These are phyloP conservation scores for Geophilus truncorum DNA, from an alignment of 2,888 invertebrate genomes.

Conservation along the genomic window DNA sequence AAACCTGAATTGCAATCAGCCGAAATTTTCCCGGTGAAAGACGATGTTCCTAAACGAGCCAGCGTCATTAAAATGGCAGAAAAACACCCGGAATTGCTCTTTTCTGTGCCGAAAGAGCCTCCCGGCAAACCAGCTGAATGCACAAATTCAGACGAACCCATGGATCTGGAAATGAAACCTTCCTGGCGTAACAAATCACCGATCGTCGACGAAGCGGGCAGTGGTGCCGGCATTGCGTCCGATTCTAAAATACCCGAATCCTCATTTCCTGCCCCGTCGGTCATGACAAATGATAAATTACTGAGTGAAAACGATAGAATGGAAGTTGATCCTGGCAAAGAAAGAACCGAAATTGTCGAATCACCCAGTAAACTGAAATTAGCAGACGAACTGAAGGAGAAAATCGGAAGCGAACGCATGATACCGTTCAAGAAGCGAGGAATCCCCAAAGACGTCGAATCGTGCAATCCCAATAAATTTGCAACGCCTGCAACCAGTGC, in stretches of 20 bases:
- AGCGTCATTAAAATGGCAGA: slow-evolving; percentile 31
- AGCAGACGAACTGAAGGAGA: slow-evolving; percentile 31
- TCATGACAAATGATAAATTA: not conserved
- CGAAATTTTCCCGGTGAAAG: not conserved
- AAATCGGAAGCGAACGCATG: slow-evolving; percentile 33
- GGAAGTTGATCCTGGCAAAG: not conserved
- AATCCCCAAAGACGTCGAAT: slow-evolving; percentile 36
- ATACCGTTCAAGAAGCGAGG: slow-evolving; percentile 38
- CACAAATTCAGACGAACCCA: not conserved
- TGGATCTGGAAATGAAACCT: slow-evolving; percentile 16
- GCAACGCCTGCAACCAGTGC: not conserved
- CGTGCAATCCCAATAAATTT: not conserved
- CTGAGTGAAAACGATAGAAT: not conserved
- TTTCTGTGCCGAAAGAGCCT: not conserved
- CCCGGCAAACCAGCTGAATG: not conserved
- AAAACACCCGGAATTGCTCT: not conserved
- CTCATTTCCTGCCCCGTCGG: not conserved
- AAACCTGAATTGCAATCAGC: not conserved
- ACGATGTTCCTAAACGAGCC: slow-evolving; percentile 22
- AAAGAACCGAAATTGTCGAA: not conserved
- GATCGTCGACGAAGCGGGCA: not conserved
- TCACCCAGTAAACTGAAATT: not conserved
- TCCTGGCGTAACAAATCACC: not conserved
- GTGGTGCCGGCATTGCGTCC: not conserved
- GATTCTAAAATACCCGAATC: not conserved